These are phyloP conservation scores for Antitype chi DNA, from an alignment of 2,888 invertebrate species.

Conservation along the genomic window DNA sequence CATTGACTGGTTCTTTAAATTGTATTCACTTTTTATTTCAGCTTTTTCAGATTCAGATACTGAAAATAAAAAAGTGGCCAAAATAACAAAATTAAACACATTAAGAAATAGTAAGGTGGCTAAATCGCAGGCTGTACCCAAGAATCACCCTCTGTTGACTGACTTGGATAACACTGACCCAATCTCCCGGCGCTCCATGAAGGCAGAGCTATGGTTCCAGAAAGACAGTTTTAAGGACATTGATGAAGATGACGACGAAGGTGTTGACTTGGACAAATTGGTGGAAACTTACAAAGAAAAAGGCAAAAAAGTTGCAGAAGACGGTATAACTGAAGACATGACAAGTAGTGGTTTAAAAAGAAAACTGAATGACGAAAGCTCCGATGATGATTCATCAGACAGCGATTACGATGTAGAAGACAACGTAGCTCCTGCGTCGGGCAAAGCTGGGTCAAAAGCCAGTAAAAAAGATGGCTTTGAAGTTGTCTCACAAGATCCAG, in stretches of 20 bases:
- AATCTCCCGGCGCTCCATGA: slow-evolving; percentile 93
- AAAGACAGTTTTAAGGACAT: slow-evolving; percentile 95
- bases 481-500: slow-evolving; percentile 91
- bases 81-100: slow-evolving; percentile 85
- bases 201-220: slow-evolving; percentile 97
- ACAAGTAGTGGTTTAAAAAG: slow-evolving; percentile 73
- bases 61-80: slow-evolving; percentile 82
- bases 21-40: slow-evolving; percentile 68
- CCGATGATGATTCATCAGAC: slow-evolving; percentile 84
- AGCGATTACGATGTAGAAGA: slow-evolving; percentile 89
- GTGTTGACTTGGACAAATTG: slow-evolving; percentile 96
- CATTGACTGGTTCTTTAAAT: not conserved
- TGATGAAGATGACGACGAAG: slow-evolving; percentile 96
- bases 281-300: slow-evolving; percentile 93
- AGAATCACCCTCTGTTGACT: slow-evolving; percentile 93
- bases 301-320: slow-evolving; percentile 89
- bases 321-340: slow-evolving; percentile 58
- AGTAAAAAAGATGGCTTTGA: slow-evolving; percentile 92
- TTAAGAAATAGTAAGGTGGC: slow-evolving; percentile 79
- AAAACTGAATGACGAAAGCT: slow-evolving; percentile 82
- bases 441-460: slow-evolving; percentile 73
- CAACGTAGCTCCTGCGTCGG: slow-evolving; percentile 72
- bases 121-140: slow-evolving; percentile 77
- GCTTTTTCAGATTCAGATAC: slow-evolving; percentile 93
- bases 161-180: slow-evolving; percentile 95